Base-by-base conservation (phyloP, 2,113 vertebrate species). In the Entelurus aequoreus region DNA sequence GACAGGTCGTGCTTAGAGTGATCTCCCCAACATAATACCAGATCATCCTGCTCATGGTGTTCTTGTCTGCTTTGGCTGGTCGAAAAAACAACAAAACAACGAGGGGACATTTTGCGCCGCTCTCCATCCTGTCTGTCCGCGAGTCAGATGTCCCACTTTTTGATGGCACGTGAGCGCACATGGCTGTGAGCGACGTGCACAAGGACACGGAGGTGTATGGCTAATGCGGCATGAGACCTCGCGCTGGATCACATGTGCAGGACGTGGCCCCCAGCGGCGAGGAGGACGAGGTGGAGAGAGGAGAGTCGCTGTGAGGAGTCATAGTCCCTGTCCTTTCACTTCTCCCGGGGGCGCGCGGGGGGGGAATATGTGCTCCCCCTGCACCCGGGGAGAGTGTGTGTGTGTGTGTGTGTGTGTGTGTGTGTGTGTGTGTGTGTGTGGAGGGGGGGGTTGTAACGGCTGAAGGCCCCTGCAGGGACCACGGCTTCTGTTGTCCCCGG, bases 231-330 rank as follows among this genome's bases (percentile, higher is more conserved):
- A 68, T 80, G 79, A 84, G 83, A 14, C 74, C 70, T 69, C 75
- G 75, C 80, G 81, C 80, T 72, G 56, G 80, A 81, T 88, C 84
- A 77, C 82, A 80, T 85, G 84, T 84, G 80, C 71, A 82, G 79
- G 75, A 71, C 63, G 55, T 66, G 55, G 79, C 80, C 82, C 47
- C 70, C 66, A 66, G 83, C 63, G 59, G 68, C 10, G 66, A 63
- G 73, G 62, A 60, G 69, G 74, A 54, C 68, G 78, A 82, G 75
- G 74, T 70, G 77, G 78, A 74, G 72, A 61, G 55, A 54, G 74
- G 78, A 80, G 80, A 52, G 68, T 72, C 56, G 86, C 86, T 83
- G 65, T 51, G 68, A 84, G 86, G 82, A 78, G 76, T 74, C 63
- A 19, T 62, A 56, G 77, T 83, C 76, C 78, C 79, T 48, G 72